These are phyloP conservation scores for Hephaestus fuliginosus DNA, from an alignment of 2,797 vertebrate genomes.

Conservation along the genomic window DNA sequence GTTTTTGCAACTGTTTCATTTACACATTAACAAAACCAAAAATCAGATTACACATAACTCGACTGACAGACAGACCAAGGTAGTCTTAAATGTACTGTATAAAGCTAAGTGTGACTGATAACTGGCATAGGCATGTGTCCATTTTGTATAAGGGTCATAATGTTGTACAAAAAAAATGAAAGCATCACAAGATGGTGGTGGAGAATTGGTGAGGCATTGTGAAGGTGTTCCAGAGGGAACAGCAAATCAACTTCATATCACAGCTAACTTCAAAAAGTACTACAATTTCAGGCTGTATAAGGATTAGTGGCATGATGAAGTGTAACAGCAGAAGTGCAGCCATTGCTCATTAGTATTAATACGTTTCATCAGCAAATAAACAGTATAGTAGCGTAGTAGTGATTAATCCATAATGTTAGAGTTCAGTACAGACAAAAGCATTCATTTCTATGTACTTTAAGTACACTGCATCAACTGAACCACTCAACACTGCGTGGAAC, in stretches of 20 bases:
- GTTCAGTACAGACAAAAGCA: background rate
- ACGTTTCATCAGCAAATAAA: background rate
- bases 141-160: background rate
- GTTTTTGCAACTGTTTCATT: background rate
- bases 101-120: background rate
- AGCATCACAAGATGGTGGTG: background rate
- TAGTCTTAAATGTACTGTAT: background rate
- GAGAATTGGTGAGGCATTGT: background rate
- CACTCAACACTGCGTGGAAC: background rate
- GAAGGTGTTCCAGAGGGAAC: background rate
- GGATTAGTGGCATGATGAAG: too few species aligned
- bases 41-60: background rate
- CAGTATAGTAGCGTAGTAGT: too few species aligned
- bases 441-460: background rate
- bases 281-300: too few species aligned
- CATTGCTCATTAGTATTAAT: background rate
- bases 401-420: background rate
- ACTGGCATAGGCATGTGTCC: too few species aligned
- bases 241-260: background rate
- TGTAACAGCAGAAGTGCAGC: too few species aligned
- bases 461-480: background rate
- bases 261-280: too few species aligned
- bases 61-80: background rate
- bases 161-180: background rate
- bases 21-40: background rate